Evolutionary conservation across 2,797 vertebrate genomes (phyloP).

Genomic region (Austrolebias charrua): DNA sequence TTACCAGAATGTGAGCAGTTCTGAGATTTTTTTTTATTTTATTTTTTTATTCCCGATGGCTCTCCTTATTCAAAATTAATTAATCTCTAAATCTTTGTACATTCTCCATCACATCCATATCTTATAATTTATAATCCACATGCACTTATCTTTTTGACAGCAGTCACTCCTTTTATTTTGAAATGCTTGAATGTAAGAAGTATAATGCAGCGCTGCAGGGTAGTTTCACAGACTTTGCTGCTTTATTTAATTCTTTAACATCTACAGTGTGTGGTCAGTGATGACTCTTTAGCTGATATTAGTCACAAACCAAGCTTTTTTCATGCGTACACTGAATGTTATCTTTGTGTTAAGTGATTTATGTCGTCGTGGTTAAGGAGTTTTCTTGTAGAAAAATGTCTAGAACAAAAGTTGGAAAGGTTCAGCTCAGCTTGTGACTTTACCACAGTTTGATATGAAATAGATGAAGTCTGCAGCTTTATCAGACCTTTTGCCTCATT

Average conservation of each 20-base stretch:
- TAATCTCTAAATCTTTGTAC: too few species aligned
- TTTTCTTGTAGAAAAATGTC: conserved; percentile 16
- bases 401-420: conserved; percentile 51
- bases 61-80: too few species aligned
- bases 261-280: background rate
- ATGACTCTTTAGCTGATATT: conserved; percentile 7
- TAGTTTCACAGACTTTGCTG: conserved; percentile 15
- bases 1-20: background rate
- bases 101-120: too few species aligned
- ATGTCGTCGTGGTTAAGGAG: conserved; percentile 10
- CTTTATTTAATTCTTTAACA: conserved; percentile 4
- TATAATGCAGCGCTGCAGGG: background rate
- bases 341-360: conserved; percentile 17
- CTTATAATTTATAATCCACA: too few species aligned
- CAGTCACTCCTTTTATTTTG: background rate
- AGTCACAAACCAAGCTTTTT: background rate
- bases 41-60: too few species aligned
- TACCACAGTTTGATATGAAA: conserved; percentile 10
- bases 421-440: conserved; percentile 32
- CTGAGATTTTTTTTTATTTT: too few species aligned
- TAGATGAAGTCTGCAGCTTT: conserved; percentile 28
- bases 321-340: conserved; percentile 28
- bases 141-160: background rate
- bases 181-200: conserved; percentile 15
- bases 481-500: conserved; percentile 48